Conservation (phyloP, 2,113 vertebrate species). For the Entosphenus tridentatus region DNA sequence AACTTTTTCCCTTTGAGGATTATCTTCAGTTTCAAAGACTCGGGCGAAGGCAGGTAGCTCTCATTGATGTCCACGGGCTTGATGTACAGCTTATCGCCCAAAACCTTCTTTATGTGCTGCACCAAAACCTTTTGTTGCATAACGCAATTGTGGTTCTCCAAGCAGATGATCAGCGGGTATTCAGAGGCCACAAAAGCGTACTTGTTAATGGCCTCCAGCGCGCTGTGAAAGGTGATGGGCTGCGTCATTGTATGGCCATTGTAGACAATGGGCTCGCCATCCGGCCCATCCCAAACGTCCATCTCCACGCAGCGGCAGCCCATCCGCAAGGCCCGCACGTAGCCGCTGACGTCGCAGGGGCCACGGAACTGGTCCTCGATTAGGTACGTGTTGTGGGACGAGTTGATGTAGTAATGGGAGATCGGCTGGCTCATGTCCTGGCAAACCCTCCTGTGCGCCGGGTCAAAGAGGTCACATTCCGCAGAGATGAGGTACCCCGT, state of each 20-base stretch:
- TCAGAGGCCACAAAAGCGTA: conserved; percentile 68
- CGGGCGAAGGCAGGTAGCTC: conserved; percentile 61
- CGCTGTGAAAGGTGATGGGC: conserved; percentile 42
- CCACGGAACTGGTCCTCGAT: conserved; percentile 75
- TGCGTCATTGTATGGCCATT: conserved; percentile 43
- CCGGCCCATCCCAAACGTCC: conserved; percentile 63
- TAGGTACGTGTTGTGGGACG: conserved; percentile 81
- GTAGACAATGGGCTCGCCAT: conserved; percentile 66
- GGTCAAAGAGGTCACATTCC: conserved; percentile 84
- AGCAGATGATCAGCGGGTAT: conserved; percentile 63
- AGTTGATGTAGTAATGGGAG: conserved; percentile 82
- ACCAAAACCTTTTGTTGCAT: conserved; percentile 33
- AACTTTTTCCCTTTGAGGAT: conserved; percentile 81
- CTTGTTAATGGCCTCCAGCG: conserved; percentile 69
- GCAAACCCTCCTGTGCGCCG: conserved; percentile 56
- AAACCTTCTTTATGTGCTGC: conserved; percentile 36
- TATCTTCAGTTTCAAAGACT: conserved; percentile 56
- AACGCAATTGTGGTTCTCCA: conserved; percentile 64
- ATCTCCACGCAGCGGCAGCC: conserved; percentile 77
- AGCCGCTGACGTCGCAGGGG: conserved; percentile 57
- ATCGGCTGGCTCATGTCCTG: conserved; percentile 88
- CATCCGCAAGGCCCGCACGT: conserved; percentile 53
- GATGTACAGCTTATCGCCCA: conserved; percentile 55
- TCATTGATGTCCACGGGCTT: conserved; percentile 54
- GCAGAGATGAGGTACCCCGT: conserved; percentile 63